Evolutionary conservation across 2,797 vertebrate genomes (phyloP), one percentile per base, ranked within the genome.

Genomic region (Chrysolophus pictus): DNA sequence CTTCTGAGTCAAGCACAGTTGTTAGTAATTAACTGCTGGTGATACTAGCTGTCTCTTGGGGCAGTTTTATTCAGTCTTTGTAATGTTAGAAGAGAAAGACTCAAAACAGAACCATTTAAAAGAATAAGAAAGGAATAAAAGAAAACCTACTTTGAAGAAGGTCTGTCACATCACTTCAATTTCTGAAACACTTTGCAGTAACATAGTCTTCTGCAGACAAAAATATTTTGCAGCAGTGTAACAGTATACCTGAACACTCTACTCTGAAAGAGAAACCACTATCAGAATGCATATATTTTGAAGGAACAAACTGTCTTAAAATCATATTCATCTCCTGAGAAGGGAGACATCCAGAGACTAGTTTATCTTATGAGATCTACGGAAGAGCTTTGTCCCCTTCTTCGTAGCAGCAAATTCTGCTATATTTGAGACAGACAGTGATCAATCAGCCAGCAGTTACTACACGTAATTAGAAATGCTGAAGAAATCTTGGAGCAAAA

Each of bases 1-100:
- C 49, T 79, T 88, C 29, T 3, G 13, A 89, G 77, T 79, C 69
- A 76, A 72, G 63, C 56, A 84, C 76, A 89, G 84, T 75, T 88
- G 42, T 87, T 84, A 46, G 35, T 92, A 94, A 93, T 94, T 93
- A 91, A 75, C 79, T 80, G 89, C 79, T 93, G 87, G 67, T 89
- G 79, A 81, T 95, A 95, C 51, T 63, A 70, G 11, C 70, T 67
- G 33, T 94, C 87, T 93, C 90, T 73, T 29, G 88, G 69, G 92
- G 37, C 31, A 58, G 24, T 24, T 95, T 92, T 91, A 91, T 73
- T 63, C 73, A 87, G 29, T 42, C 35, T 42, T 81, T 60, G 28
- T 39, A 49, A 80, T 46, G 82, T 78, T 86, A 60, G 87, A 84
- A 93, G 75, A 44, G 37, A 87, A 87, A 88, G 39, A 70, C 11